These are phyloP conservation scores for Nannobrachium achirus DNA, from an alignment of 2,113 vertebrate genomes.

Conservation along the genomic window DNA sequence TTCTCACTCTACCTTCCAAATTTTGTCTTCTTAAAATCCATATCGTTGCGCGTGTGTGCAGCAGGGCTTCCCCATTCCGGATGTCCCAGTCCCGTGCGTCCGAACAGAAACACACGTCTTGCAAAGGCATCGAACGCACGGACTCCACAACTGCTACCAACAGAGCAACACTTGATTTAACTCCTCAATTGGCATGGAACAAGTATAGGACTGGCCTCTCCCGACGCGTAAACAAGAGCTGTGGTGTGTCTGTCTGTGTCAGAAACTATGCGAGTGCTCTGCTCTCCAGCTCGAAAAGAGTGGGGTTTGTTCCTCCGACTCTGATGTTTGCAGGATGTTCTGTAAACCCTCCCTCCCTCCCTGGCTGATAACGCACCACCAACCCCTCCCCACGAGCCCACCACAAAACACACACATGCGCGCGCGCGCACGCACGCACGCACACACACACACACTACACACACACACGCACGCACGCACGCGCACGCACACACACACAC, in stretches of 20 bases:
- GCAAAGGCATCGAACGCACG: conserved; percentile 2
- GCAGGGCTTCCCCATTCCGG: conserved; percentile 62
- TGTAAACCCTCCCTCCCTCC: conserved; percentile 36
- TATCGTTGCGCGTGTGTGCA: conserved; percentile 52
- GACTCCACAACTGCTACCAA: not conserved
- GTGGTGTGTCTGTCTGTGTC: not conserved
- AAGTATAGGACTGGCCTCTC: not conserved
- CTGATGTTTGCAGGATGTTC: conserved; percentile 71
- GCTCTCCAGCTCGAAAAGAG: not conserved
- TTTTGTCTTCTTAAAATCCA: conserved; percentile 91
- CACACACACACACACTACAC: too few species aligned
- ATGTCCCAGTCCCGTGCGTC: conserved; percentile 61
- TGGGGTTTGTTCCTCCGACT: conserved; percentile 38
- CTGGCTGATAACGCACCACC: not conserved
- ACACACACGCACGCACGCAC: too few species aligned
- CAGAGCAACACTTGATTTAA: too few species aligned
- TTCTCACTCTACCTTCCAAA: conserved; percentile 84
- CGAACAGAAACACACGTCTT: conserved; percentile 44
- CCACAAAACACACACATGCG: not conserved
- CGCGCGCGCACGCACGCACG: too few species aligned
- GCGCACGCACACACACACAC: too few species aligned
- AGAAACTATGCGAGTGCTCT: too few species aligned
- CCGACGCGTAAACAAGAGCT: not conserved
- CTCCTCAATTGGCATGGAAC: too few species aligned
- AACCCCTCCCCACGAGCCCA: not conserved